Percentiles rank a stretch among this genome's conserved stretches.
Conservation (phyloP, 2,113 vertebrate species). For the Agapornis roseicollis region DNA sequence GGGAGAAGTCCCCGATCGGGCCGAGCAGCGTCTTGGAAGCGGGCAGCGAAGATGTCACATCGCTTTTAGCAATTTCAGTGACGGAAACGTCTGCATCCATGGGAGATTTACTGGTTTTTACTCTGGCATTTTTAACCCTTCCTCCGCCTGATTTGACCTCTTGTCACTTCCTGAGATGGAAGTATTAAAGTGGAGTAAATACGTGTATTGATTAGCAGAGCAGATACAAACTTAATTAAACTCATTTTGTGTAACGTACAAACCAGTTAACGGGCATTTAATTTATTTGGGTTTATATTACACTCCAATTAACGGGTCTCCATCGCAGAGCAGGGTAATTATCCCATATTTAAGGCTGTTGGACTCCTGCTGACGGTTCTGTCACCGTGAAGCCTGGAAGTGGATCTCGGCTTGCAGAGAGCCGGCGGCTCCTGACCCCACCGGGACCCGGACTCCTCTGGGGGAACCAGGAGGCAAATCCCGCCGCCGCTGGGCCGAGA, state of each 20-base stretch:
- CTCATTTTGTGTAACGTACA: slow-evolving; percentile 71
- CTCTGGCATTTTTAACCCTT: slow-evolving; percentile 32
- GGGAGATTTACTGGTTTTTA: neutral
- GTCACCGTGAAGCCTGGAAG: neutral
- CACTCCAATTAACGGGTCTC: slow-evolving; percentile 57
- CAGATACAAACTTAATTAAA: slow-evolving; percentile 80
- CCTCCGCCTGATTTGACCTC: neutral
- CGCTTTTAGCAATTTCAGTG: neutral
- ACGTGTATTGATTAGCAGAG: slow-evolving; percentile 66
- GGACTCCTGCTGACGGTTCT: slow-evolving; percentile 22
- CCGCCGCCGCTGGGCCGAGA: neutral
- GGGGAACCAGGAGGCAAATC: neutral
- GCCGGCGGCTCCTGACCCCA: neutral
- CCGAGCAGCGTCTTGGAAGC: neutral
- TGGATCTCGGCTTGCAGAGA: neutral
- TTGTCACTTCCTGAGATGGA: neutral
- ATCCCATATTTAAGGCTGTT: slow-evolving; percentile 21
- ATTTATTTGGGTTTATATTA: slow-evolving; percentile 74
- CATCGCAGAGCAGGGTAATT: slow-evolving; percentile 59
- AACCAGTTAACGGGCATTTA: slow-evolving; percentile 76
- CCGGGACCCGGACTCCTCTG: neutral
- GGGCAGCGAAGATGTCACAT: neutral
- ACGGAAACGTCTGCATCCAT: neutral
- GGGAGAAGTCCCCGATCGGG: neutral
- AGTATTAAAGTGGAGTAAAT: slow-evolving; percentile 30